These are phyloP conservation scores for Eulemur rufifrons DNA, from an alignment of 2,113 vertebrate genomes.

Conservation along the genomic window DNA sequence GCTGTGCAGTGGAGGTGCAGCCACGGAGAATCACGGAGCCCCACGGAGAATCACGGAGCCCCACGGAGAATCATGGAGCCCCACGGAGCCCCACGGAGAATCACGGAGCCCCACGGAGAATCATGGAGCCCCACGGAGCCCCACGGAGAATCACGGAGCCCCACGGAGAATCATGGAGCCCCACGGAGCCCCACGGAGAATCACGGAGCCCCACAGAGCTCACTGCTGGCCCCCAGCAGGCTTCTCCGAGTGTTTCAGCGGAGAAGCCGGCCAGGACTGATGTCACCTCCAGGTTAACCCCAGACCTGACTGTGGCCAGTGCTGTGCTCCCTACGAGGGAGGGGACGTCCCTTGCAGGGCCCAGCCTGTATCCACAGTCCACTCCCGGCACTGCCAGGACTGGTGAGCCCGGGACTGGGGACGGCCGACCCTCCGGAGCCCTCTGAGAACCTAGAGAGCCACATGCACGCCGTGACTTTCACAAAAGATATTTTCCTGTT, in stretches of 20 bases:
- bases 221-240: not conserved
- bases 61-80: not conserved
- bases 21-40: not conserved
- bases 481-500: no score
- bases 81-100: fast-evolving
- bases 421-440: not conserved
- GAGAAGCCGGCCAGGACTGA: not conserved
- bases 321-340: not conserved
- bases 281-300: not conserved
- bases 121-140: no score
- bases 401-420: not conserved
- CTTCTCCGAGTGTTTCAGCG: not conserved
- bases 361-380: not conserved
- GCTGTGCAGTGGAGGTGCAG: not conserved
- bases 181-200: fast-evolving
- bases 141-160: not conserved
- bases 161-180: no score
- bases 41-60: no score
- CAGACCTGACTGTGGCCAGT: not conserved
- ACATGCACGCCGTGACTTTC: no score
- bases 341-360: not conserved
- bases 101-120: no score
- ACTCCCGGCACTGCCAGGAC: not conserved
- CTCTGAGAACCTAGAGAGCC: no score
- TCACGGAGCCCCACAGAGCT: no score